Conservation (phyloP, 2,797 vertebrate species). For the Falco peregrinus region DNA sequence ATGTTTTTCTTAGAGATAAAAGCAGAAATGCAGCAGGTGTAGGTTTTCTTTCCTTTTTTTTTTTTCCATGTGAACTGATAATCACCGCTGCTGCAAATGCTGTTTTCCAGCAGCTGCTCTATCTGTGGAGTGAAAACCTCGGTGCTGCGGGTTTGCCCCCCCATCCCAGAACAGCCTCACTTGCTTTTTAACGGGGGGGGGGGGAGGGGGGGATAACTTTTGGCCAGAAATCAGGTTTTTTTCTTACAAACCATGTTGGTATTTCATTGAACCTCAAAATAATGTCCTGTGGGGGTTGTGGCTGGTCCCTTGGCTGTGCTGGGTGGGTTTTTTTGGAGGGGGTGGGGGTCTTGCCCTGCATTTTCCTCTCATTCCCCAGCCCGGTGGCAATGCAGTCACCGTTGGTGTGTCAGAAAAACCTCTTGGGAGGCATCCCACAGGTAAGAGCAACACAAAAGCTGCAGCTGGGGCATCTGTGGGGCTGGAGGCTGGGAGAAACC, state of each 20-base stretch:
- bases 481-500: rapidly evolving
- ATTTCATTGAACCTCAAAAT: neutral
- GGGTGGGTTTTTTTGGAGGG: neutral
- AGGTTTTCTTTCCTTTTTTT: too few relatives aligned
- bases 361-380: neutral
- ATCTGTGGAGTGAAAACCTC: rapidly evolving
- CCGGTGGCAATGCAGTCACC: rapidly evolving
- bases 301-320: neutral
- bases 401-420: rapidly evolving
- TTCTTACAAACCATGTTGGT: rapidly evolving
- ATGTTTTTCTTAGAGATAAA: neutral
- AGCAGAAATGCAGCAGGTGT: neutral
- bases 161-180: rapidly evolving
- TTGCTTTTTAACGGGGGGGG: neutral
- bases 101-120: neutral
- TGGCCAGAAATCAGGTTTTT: neutral
- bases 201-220: neutral
- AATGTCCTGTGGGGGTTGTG: rapidly evolving
- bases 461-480: rapidly evolving
- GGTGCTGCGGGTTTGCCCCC: rapidly evolving
- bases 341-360: rapidly evolving
- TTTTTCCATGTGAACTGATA: rapidly evolving
- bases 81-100: rapidly evolving
- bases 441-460: rapidly evolving
- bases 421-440: rapidly evolving